phyloP scores from a whole-genome alignment of 2,888 invertebrate species.

The Ferdinandea cuprea region DNA sequence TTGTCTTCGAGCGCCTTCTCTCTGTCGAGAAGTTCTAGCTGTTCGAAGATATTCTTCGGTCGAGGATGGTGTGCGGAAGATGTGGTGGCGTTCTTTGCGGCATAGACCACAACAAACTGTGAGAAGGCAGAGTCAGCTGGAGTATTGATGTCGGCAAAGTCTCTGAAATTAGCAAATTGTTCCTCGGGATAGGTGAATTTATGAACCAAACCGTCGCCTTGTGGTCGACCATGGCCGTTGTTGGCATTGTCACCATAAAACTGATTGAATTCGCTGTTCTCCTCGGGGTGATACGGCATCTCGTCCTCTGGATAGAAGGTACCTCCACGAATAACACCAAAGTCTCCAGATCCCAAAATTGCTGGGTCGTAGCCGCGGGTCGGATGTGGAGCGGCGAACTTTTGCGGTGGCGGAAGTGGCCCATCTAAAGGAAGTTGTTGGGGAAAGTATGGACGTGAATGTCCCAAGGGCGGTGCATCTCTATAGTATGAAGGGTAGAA shows the following conservation, averaged over 20 bases:
- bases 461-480: slow-evolving; percentile 85
- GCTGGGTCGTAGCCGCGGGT: slow-evolving; percentile 85
- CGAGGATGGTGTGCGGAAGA: slow-evolving; percentile 78
- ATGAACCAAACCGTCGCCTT: slow-evolving; percentile 86
- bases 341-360: slow-evolving; percentile 92
- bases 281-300: slow-evolving; percentile 84
- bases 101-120: slow-evolving; percentile 92
- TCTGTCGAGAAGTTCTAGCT: slow-evolving; percentile 88
- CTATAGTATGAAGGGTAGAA: slow-evolving; percentile 92
- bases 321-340: slow-evolving; percentile 93
- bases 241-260: slow-evolving; percentile 85
- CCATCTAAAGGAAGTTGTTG: slow-evolving; percentile 83
- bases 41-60: slow-evolving; percentile 93
- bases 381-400: slow-evolving; percentile 83
- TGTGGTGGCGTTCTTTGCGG: slow-evolving; percentile 89
- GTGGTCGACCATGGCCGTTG: slow-evolving; percentile 89
- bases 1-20: slow-evolving; percentile 83
- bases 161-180: slow-evolving; percentile 94
- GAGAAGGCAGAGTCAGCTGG: slow-evolving; percentile 92
- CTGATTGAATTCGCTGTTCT: slow-evolving; percentile 85
- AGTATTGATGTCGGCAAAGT: slow-evolving; percentile 94
- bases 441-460: slow-evolving; percentile 86
- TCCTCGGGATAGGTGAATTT: slow-evolving; percentile 90
- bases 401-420: slow-evolving; percentile 85
- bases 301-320: slow-evolving; percentile 92